Base-by-base conservation (phyloP, 35 echinoderm and acorn worm species). In the Stichopus chloronotus region DNA sequence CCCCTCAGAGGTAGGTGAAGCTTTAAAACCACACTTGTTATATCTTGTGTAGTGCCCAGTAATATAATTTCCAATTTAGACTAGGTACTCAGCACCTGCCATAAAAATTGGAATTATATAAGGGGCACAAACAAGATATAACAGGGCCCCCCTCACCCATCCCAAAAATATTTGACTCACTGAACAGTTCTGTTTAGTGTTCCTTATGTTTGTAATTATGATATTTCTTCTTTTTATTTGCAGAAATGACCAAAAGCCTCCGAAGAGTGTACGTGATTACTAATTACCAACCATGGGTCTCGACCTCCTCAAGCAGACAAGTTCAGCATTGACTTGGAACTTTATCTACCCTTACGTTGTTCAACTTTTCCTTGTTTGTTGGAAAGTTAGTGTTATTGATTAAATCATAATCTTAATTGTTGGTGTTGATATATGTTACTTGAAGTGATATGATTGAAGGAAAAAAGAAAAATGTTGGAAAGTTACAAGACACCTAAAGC, bases 1-100 rank as follows among this genome's bases (percentile, higher is more conserved):
- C 24, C 58, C 61, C n/a, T 58, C 55, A 57, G 55, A 59, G 55
- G 55, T 87, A 60, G 54, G 61, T 88, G 17, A 69, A 63, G 86
- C 86, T 88, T 88, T 22, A 61, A 88, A 88, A 88, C 57, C 58
- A 88, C 86, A 88, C 86, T 57, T 88, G 55, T 88, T 88, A 65
- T 63, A 88, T 88, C 57, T 88, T 88, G 58, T 69, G 14, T 17
- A 63, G 86, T 88, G 58, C 57, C 86, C 86, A 24, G 86, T 23
- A 63, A 23, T 63, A 88, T 88, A 88, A 88, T 88, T 88, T 88
- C 17, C 57, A 60, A 25, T 88, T 58, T 63, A 83, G 58, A 61
- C 85, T 5, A 88, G 56, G 55, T 88, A 22, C 82, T 5, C 82
- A 85, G 82, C 54, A 85, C 82, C 82, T 56, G 52, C 82, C 82